Evolutionary conservation across 2,888 invertebrate species (phyloP).

Genomic region (Eilema depressum): DNA sequence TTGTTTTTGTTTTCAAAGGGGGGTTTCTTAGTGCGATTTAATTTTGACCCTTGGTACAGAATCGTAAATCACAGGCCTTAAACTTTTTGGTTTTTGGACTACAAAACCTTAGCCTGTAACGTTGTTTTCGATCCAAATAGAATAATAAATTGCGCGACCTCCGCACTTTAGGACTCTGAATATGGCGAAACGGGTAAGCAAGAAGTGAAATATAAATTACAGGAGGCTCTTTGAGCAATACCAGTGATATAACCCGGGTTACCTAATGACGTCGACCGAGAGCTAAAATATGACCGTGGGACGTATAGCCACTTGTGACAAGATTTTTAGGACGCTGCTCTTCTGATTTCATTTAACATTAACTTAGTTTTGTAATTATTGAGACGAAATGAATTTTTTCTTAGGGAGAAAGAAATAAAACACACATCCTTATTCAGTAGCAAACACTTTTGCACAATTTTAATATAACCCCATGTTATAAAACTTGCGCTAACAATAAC

Average conservation of each 20-base stretch:
- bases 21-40: constrained; percentile 52
- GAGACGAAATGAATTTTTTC: too few relatives aligned
- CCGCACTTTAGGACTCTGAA: constrained; percentile 31
- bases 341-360: neutral
- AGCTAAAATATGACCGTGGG: constrained; percentile 27
- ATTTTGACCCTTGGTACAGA: constrained; percentile 46
- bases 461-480: too few relatives aligned
- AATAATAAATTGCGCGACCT: constrained; percentile 40
- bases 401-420: too few relatives aligned
- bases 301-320: neutral
- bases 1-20: constrained; percentile 41
- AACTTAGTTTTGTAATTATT: too few relatives aligned
- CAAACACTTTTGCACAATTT: neutral
- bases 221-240: constrained; percentile 33
- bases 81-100: constrained; percentile 42
- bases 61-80: constrained; percentile 49
- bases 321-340: neutral
- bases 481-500: neutral
- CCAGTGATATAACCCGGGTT: constrained; percentile 28
- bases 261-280: constrained; percentile 25
- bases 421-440: neutral
- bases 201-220: constrained; percentile 39
- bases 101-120: constrained; percentile 24
- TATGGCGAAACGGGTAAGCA: constrained; percentile 29
- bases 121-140: constrained; percentile 42